phyloP scores from a whole-genome alignment of 2,797 vertebrate species.

The Anas acuta region DNA sequence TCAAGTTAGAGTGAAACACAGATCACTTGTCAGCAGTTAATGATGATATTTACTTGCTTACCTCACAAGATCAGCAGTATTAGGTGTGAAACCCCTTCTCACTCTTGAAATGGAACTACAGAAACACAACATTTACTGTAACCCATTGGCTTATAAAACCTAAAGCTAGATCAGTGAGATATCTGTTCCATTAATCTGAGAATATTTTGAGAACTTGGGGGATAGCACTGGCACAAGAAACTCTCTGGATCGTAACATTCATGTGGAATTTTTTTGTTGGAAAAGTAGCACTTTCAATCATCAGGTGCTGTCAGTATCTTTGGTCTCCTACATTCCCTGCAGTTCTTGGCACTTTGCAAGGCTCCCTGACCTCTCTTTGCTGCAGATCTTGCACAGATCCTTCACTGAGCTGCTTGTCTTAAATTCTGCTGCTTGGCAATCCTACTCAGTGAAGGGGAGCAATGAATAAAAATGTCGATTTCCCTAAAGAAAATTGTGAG shows the following conservation, averaged over 20 bases:
- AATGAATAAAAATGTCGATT: background rate
- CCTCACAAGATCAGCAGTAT: constrained; percentile 64
- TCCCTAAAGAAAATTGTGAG: background rate
- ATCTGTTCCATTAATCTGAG: background rate
- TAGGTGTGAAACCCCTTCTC: constrained; percentile 57
- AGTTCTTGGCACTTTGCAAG: background rate
- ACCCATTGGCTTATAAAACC: background rate
- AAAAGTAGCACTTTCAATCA: background rate
- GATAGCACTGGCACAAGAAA: background rate
- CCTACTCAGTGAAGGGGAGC: background rate
- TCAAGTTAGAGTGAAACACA: constrained; percentile 58
- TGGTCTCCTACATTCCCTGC: background rate
- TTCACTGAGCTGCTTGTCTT: background rate
- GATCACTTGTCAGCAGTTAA: constrained; percentile 74
- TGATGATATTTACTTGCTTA: constrained; percentile 69
- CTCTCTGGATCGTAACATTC: background rate
- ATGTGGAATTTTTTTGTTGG: constrained; percentile 8
- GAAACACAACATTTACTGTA: background rate
- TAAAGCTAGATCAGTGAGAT: background rate
- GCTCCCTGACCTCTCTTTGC: background rate
- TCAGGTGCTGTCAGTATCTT: background rate
- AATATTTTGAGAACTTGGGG: background rate
- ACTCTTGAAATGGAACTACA: constrained; percentile 13
- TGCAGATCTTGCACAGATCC: background rate
- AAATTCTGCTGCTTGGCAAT: background rate